These are phyloP conservation scores for Oreonectes daqikongensis DNA, from an alignment of 2,797 vertebrate species.

Conservation along the genomic window DNA sequence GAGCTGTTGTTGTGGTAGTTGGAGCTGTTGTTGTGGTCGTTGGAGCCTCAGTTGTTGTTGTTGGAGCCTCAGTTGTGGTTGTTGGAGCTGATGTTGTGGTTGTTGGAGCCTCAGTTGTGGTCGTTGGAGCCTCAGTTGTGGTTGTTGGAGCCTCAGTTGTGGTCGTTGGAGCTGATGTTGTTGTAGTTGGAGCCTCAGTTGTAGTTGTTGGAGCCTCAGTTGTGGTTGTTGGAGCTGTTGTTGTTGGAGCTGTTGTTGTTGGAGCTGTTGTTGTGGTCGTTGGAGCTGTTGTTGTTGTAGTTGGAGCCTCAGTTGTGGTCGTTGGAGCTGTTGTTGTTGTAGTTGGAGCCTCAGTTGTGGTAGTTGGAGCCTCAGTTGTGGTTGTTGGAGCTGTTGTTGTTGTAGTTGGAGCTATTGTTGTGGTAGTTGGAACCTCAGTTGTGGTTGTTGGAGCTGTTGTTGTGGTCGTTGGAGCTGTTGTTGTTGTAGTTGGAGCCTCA, in stretches of 20 bases:
- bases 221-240: not conserved
- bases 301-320: not conserved
- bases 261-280: no score
- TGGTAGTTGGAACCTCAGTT: no score
- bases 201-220: not conserved
- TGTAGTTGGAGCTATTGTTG: no score
- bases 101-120: no score
- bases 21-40: not conserved
- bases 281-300: no score
- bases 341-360: not conserved
- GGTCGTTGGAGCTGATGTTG: no score
- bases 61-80: not conserved
- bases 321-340: not conserved
- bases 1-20: not conserved
- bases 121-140: not conserved
- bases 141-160: not conserved
- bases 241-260: not conserved
- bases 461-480: no score
- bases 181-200: not conserved
- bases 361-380: no score
- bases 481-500: no score
- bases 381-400: not conserved
- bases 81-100: no score
- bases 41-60: no score
- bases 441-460: no score